These are phyloP conservation scores for Micromesistius poutassou DNA, from an alignment of 2,797 vertebrate species.

Conservation along the genomic window DNA sequence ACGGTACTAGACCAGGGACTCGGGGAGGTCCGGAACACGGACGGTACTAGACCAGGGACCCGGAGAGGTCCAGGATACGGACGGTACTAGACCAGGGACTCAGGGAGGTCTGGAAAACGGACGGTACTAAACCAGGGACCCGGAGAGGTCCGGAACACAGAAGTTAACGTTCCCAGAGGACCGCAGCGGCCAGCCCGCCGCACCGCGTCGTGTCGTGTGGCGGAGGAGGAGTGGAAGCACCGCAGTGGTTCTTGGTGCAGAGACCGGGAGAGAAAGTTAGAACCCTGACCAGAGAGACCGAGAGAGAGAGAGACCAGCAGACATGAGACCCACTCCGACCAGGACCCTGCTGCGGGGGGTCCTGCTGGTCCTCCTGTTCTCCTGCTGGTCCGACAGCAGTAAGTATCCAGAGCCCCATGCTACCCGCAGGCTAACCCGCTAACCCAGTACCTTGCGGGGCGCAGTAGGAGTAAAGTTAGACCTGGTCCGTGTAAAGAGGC, in stretches of 20 bases:
- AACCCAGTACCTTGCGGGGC: conserved; percentile 15
- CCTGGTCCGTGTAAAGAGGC: neutral
- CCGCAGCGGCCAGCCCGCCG: neutral
- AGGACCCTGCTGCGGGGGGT: conserved; percentile 53
- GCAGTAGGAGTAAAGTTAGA: neutral
- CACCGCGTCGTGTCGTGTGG: no score
- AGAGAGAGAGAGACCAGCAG: conserved; percentile 52
- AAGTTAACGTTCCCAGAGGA: no score
- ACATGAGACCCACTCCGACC: conserved; percentile 67
- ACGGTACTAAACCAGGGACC: no score
- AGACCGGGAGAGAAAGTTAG: conserved; percentile 16
- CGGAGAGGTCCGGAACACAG: no score
- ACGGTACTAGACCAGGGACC: no score
- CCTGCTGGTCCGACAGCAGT: conserved; percentile 66
- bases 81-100: no score
- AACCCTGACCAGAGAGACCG: conserved; percentile 44
- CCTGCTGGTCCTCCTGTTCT: conserved; percentile 65
- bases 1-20: no score
- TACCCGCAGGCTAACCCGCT: conserved; percentile 40
- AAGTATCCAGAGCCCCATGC: conserved; percentile 66
- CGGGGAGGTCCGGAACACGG: no score
- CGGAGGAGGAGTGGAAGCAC: no score
- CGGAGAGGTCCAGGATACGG: no score
- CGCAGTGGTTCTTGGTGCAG: conserved; percentile 26
- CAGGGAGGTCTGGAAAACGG: no score